Evolutionary conservation across 2,113 vertebrate genomes (phyloP).

Genomic region (Chamaetylas fuelleborni): DNA sequence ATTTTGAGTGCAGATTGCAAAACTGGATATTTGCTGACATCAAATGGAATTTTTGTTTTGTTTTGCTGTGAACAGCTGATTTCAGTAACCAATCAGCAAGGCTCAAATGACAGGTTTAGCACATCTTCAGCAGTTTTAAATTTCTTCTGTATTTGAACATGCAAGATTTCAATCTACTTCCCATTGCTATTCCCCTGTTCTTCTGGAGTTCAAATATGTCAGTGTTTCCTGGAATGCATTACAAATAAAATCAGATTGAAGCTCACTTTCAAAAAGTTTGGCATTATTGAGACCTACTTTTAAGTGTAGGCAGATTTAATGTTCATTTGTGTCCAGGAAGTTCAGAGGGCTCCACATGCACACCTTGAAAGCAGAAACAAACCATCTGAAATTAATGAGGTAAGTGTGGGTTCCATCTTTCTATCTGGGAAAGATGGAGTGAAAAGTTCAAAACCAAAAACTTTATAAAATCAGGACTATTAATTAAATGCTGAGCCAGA

Average conservation of each 20-base stretch:
- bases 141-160: background rate
- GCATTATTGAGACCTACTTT: background rate
- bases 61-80: background rate
- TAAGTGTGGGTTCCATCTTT: slow-evolving; percentile 35
- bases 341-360: background rate
- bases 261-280: slow-evolving; percentile 28
- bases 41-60: background rate
- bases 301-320: slow-evolving; percentile 19
- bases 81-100: background rate
- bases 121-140: background rate
- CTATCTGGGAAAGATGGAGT: slow-evolving; percentile 34
- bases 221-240: slow-evolving; percentile 44
- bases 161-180: background rate
- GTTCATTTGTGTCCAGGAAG: slow-evolving; percentile 3
- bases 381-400: slow-evolving; percentile 51
- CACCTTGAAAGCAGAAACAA: slow-evolving; percentile 57
- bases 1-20: background rate
- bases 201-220: slow-evolving; percentile 36
- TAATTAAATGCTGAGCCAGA: slow-evolving; percentile 59
- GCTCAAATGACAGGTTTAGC: background rate
- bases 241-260: slow-evolving; percentile 34
- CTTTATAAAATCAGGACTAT: slow-evolving; percentile 36
- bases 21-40: background rate
- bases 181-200: background rate
- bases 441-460: slow-evolving; percentile 53